Evolutionary conservation across 2,888 invertebrate species (phyloP).

Genomic region (Dorcus parallelipipedus): DNA sequence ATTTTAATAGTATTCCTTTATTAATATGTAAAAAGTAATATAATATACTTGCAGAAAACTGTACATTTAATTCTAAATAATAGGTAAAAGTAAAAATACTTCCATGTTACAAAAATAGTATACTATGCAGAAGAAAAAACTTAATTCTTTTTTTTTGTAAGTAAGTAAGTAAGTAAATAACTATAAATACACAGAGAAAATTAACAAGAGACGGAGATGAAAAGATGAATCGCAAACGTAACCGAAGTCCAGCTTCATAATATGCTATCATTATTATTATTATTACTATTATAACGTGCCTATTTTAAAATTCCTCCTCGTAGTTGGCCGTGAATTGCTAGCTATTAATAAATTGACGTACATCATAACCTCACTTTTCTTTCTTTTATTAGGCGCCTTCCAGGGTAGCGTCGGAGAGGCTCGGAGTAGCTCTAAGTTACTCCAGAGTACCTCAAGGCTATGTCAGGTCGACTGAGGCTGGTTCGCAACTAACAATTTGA

Average conservation of each 20-base stretch:
- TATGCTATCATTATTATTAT: slow-evolving; percentile 1
- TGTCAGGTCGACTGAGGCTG: too few species aligned
- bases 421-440: too few species aligned
- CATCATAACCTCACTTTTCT: too few species aligned
- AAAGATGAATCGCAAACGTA: not conserved
- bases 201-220: slow-evolving; percentile 1
- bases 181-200: slow-evolving; percentile 7
- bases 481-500: too few species aligned
- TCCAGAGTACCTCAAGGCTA: too few species aligned
- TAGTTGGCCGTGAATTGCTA: too few species aligned
- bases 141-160: slow-evolving; percentile 5
- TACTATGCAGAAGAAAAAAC: slow-evolving; percentile 4
- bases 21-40: slow-evolving; percentile 16
- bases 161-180: slow-evolving; percentile 1
- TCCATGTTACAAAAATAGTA: slow-evolving; percentile 17
- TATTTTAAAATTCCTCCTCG: too few species aligned
- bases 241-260: slow-evolving; percentile 15
- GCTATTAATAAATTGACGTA: too few species aligned
- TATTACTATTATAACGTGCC: not conserved
- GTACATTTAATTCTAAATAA: slow-evolving; percentile 15
- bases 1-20: slow-evolving; percentile 1
- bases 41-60: slow-evolving; percentile 11
- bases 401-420: too few species aligned
- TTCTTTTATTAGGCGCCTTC: too few species aligned
- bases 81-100: slow-evolving; percentile 17